Base-by-base conservation (phyloP, 2,113 vertebrate genomes). In the Paramormyrops kingsleyae region DNA sequence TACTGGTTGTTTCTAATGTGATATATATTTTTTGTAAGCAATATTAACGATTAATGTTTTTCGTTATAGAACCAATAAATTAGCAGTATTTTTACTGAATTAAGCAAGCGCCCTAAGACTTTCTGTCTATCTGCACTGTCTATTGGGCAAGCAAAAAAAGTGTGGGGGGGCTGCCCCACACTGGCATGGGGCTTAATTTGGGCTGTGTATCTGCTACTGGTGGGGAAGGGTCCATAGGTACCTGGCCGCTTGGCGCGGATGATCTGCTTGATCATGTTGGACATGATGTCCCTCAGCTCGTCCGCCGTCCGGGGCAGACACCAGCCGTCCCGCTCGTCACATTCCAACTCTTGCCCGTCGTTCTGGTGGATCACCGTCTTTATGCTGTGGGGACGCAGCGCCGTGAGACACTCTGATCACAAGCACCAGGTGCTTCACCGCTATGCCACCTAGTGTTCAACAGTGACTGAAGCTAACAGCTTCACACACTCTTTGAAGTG, bases 301-400 rank as follows among this genome's bases (percentile, higher is more conserved):
- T 99, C 98, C 0, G 94, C 97, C 0, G 98, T 99, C 92, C 97
- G 97, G 0, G 97, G 89, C 0, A 97, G 93, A 91, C 98, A 99
- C 99, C 99, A 99, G 1, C 99, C 99, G 0, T 99, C 98, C 6
- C 97, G 93, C 92, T 99, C 99, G 0, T 97, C 97, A 94, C 99
- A 99, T 0, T 90, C 83, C 0, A 88, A 89, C 93, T 99, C 98
- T 0, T 88, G 44, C 0, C 96, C 96, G 0, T 96, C 95, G 0
- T 97, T 99, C 53, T 95, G 94, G 44, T 93, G 95, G 19, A 99
- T 95, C 91, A 97, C 95, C 62, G 94, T 94, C 94, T 96, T 96
- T 49, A 99, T 93, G 91, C 99, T 99, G 27, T 17, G 15, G 62
- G 8, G n/a, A 66, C 12, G n/a, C 62, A 12, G 62, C 6, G 27